These are phyloP conservation scores for Plebejus melissa DNA, from an alignment of 2,888 invertebrate genomes.

Conservation along the genomic window DNA sequence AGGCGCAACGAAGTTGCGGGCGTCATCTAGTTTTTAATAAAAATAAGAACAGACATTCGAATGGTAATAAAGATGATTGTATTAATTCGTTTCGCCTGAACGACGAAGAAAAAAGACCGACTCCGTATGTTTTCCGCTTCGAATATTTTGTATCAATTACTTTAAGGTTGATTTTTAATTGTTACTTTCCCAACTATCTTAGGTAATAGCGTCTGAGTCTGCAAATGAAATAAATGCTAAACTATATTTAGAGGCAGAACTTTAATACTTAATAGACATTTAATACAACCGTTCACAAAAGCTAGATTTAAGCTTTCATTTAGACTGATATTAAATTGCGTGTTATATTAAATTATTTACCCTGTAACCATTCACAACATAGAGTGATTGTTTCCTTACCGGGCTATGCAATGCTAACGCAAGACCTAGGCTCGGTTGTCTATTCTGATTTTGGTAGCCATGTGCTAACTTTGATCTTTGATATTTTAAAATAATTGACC, in stretches of 20 bases:
- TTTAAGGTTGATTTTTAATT: constrained; percentile 7
- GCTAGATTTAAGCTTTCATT: neutral
- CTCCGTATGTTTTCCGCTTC: constrained; percentile 14
- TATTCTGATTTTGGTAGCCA: neutral
- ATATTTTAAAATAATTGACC: neutral
- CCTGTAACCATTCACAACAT: neutral
- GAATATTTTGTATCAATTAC: constrained; percentile 15
- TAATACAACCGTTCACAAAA: neutral
- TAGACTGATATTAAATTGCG: neutral
- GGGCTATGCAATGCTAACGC: constrained; percentile 2
- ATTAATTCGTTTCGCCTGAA: constrained; percentile 18
- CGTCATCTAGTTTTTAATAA: too few relatives aligned
- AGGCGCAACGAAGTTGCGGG: too few relatives aligned
- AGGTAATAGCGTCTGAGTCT: neutral
- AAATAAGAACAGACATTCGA: neutral
- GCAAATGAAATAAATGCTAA: neutral
- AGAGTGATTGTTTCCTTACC: constrained; percentile 5
- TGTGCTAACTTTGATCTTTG: neutral
- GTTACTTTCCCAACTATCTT: constrained; percentile 1
- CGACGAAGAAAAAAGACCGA: constrained; percentile 1
- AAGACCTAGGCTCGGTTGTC: neutral
- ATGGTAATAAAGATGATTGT: neutral
- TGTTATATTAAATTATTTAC: neutral
- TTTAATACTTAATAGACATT: neutral
- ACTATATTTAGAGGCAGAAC: neutral